phyloP scores from a whole-genome alignment of 2,797 vertebrate genomes.

The Pseudotriccus pelzelni region DNA sequence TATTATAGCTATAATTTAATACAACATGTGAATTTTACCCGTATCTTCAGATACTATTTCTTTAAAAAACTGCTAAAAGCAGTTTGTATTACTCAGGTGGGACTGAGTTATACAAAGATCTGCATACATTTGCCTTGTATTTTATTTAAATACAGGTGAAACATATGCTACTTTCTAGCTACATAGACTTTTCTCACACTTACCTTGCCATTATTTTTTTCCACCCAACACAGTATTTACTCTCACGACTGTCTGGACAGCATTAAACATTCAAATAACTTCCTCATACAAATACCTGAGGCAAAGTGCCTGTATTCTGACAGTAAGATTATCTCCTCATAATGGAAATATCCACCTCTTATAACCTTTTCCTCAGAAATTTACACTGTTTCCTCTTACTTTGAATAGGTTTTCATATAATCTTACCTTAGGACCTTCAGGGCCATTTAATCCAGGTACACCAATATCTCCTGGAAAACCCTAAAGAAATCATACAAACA shows the following conservation, averaged over 20 bases:
- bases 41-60: not conserved
- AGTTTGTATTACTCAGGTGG: not conserved
- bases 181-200: not conserved
- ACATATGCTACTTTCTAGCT: not conserved
- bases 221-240: not conserved
- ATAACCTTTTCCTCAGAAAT: not conserved
- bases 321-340: not conserved
- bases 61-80: not conserved
- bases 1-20: not conserved
- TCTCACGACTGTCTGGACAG: not conserved
- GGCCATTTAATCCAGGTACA: conserved; percentile 91
- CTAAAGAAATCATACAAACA: conserved; percentile 74
- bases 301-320: not conserved
- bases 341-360: not conserved
- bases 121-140: not conserved
- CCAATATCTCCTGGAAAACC: conserved; percentile 99
- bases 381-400: not conserved
- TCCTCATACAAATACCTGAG: not conserved
- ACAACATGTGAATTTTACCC: rapidly evolving
- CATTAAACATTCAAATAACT: not conserved
- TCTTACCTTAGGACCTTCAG: conserved; percentile 91
- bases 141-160: not conserved
- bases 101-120: not conserved
- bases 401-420: not conserved
- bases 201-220: not conserved